Base-by-base conservation (phyloP, 2,113 vertebrate species). In the Asarcornis scutulata region DNA sequence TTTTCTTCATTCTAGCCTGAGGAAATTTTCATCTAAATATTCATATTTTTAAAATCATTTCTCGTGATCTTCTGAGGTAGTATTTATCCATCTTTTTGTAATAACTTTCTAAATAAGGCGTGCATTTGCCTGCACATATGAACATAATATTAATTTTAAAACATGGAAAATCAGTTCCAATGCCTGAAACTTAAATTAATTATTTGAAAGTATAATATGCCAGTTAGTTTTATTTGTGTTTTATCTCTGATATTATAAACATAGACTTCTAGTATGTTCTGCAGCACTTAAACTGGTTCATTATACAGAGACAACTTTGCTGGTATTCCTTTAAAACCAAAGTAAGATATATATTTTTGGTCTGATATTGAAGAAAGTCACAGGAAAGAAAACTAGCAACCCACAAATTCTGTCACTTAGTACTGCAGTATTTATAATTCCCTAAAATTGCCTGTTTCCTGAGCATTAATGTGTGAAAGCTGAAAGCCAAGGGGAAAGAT, bases 81-180 rank as follows among this genome's bases (percentile, higher is more conserved):
- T 77, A 62, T 63, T 92, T 44, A 6, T 46, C 22, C 64, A 42
- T 11, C 13, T 66, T 91, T 80, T 71, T 56, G 14, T 32, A 94
- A 63, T 10, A 68, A 13, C 32, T 66, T 16, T 77, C 91, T 63
- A 92, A 95, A 56, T 74, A 90, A 89, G 44, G 11, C 22, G 83
- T 38, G 50, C 91, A 92, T 85, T 87, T 55, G 56, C 71, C 83
- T 89, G 53, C 56, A 91, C 89, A 75, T 86, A 86, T 58, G 53
- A 84, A 73, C 71, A 77, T 83, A 95, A 93, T 88, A 94, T 83
- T 94, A 93, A 95, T 84, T 66, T 56, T 62, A 72, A 96, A 96
- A 87, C 52, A 91, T 6, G 91, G 50, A 96, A 95, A 94, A 94
- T 67, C 36, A 46, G 82, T 74, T 74, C 63, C 53, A 83, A 91